phyloP scores from a whole-genome alignment of 2,113 vertebrate genomes.

The Cinclus mexicanus region DNA sequence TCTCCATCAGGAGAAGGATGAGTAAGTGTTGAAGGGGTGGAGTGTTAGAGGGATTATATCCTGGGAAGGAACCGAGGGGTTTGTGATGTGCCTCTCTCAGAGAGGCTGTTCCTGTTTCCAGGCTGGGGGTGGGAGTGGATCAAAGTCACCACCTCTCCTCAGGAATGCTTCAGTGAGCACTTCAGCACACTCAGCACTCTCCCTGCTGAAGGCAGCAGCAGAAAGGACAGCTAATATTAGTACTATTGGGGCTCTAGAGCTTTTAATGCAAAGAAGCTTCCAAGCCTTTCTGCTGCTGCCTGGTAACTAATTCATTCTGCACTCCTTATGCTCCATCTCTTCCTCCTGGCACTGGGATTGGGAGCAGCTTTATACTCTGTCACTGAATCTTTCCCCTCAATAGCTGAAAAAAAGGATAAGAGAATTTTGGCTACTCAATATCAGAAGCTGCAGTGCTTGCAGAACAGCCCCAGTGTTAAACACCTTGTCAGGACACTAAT shows the following conservation, averaged over 20 bases:
- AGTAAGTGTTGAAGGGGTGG: constrained; percentile 65
- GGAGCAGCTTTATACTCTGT: neutral
- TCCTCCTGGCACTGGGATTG: neutral
- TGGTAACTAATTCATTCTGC: constrained; percentile 1
- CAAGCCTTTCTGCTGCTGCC: neutral
- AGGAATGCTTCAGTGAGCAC: neutral
- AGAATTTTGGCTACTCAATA: neutral
- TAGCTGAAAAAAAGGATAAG: neutral
- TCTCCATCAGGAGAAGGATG: constrained; percentile 43
- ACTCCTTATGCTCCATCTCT: neutral
- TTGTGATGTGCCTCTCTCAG: neutral
- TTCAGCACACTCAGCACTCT: neutral
- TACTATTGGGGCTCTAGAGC: neutral
- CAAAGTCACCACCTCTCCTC: neutral
- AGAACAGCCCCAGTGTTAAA: neutral
- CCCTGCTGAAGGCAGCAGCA: constrained; percentile 24
- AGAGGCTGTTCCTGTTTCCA: neutral
- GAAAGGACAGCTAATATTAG: constrained; percentile 20
- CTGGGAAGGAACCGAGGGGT: constrained; percentile 16
- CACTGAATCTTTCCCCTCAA: neutral
- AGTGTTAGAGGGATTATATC: constrained; percentile 10
- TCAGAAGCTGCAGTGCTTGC: neutral
- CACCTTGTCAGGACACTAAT: neutral
- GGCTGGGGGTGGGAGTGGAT: constrained; percentile 33
- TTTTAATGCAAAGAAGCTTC: neutral